A percentile compares a stretch with the other conserved stretches of the same genome.
Conservation (phyloP, 2,888 invertebrate species). For the Neoaliturus tenellus region DNA sequence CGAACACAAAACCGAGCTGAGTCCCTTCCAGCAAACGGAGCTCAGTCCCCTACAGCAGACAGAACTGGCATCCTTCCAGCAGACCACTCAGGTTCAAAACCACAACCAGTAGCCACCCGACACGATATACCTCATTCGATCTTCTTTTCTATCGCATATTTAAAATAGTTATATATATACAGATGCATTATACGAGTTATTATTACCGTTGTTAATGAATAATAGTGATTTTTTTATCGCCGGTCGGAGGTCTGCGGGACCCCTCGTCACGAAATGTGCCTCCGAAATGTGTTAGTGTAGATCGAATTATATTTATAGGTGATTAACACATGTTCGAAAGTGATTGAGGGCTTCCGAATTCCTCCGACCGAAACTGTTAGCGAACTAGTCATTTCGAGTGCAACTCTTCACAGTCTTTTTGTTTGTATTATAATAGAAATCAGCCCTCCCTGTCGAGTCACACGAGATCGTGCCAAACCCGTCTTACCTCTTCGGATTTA, state of each 20-base stretch:
- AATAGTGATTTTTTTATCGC: no score
- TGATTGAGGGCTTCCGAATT: conserved; percentile 38
- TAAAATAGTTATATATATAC: conserved; percentile 61
- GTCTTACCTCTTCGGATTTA: conserved; percentile 21
- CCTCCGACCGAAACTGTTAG: conserved; percentile 53
- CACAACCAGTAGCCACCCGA: conserved; percentile 76
- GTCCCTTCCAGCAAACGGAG: conserved; percentile 76
- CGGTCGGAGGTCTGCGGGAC: conserved; percentile 31
- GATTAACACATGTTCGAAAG: conserved; percentile 45
- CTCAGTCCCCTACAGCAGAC: conserved; percentile 50
- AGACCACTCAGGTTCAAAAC: conserved; percentile 75
- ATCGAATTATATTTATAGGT: conserved; percentile 55
- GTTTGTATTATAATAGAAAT: conserved; percentile 28
- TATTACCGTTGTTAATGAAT: conserved; percentile 62
- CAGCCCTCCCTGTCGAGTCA: conserved; percentile 39
- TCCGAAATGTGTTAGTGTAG: conserved; percentile 51
- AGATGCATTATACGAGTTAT: conserved; percentile 62
- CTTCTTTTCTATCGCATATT: conserved; percentile 61
- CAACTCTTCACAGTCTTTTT: conserved; percentile 56
- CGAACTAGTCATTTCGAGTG: conserved; percentile 59
- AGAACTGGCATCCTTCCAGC: conserved; percentile 67
- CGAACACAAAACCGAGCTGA: conserved; percentile 87
- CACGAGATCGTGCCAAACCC: conserved; percentile 49
- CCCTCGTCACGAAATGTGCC: conserved; percentile 44
- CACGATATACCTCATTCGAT: conserved; percentile 65